Conservation (phyloP, 2,113 vertebrate species). For the Galemys pyrenaicus region DNA sequence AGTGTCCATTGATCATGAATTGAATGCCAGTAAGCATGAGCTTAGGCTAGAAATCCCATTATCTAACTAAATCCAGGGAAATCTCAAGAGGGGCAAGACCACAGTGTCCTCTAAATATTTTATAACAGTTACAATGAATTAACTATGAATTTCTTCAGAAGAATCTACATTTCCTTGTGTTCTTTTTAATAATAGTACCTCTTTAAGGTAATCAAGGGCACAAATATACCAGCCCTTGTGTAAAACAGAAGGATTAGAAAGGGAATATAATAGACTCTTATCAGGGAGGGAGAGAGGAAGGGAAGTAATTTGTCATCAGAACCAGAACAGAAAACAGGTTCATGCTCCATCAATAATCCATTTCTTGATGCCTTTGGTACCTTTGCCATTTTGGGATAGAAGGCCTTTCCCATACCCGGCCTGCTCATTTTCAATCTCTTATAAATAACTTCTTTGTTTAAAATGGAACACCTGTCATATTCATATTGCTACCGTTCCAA, state of each 20-base stretch:
- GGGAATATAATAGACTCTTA: not conserved
- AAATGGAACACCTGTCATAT: not conserved
- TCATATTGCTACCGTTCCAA: not conserved
- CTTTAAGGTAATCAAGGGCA: not conserved
- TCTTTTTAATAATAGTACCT: not conserved
- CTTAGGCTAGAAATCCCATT: constrained; percentile 54
- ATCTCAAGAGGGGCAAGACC: not conserved
- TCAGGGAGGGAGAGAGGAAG: not conserved
- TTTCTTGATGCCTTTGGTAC: not conserved
- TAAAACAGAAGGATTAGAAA: constrained; percentile 29
- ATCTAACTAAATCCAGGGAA: constrained; percentile 47
- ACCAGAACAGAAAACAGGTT: not conserved
- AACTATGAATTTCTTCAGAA: not conserved
- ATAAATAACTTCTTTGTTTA: constrained; percentile 36
- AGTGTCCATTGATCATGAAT: not conserved
- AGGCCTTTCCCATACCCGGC: not conserved
- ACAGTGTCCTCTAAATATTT: not conserved
- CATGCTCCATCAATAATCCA: not conserved
- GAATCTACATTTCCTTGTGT: not conserved
- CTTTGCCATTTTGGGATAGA: not conserved
- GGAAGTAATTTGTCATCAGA: not conserved
- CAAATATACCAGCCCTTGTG: not conserved
- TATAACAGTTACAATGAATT: not conserved
- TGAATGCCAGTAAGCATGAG: constrained; percentile 30
- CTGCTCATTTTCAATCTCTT: not conserved